A percentile compares a stretch with the other conserved stretches of the same genome.
Conservation (phyloP, 1,140 invertebrate genomes). For the Leptinotarsa texana region DNA sequence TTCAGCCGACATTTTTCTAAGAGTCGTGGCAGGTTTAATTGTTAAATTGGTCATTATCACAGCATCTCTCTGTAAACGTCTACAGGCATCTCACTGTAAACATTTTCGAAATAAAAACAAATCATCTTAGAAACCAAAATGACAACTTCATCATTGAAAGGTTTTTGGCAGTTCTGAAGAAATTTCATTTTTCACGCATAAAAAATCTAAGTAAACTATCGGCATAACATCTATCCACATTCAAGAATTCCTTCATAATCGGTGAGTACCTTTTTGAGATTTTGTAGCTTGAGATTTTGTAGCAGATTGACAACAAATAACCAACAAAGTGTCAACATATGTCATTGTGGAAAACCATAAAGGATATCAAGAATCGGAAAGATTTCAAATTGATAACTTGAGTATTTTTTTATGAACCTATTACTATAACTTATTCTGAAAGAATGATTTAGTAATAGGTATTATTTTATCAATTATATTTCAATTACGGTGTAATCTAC, state of each 20-base stretch:
- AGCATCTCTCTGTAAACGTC: not conserved
- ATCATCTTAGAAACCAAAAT: slow-evolving; percentile 2
- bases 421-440: not conserved
- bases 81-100: not conserved
- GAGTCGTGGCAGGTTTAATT: not conserved
- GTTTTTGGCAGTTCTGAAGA: slow-evolving; percentile 11
- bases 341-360: not conserved
- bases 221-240: not conserved
- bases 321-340: slow-evolving; percentile 2
- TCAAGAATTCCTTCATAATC: not conserved
- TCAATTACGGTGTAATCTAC: too few species aligned
- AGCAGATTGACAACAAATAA: not conserved
- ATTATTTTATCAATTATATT: too few species aligned
- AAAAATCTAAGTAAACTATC: slow-evolving; percentile 10
- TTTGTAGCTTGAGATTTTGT: not conserved
- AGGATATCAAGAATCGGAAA: not conserved
- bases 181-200: slow-evolving; percentile 8
- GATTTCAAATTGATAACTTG: not conserved
- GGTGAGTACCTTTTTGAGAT: not conserved
- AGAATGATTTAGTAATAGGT: too few species aligned
- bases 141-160: slow-evolving; percentile 10
- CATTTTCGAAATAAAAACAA: not conserved
- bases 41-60: not conserved
- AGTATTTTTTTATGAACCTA: not conserved
- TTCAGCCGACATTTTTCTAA: too few species aligned